Conservation (phyloP, 30 jellyfish, hydroid and myxozoan genomes). For the Pseudorhiza aurosa region DNA sequence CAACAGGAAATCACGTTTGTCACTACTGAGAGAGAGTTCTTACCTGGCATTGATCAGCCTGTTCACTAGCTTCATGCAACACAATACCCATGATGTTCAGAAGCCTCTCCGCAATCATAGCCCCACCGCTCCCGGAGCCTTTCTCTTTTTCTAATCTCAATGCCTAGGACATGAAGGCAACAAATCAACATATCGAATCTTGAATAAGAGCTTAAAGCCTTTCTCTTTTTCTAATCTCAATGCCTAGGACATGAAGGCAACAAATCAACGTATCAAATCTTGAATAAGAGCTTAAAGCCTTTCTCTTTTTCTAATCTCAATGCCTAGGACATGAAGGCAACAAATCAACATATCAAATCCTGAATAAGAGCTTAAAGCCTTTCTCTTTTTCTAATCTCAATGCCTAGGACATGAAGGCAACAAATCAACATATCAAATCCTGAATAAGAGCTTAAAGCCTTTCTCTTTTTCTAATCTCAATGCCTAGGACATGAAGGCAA, state of each 20-base stretch:
- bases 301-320: conserved; percentile 86
- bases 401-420: conserved; percentile 49
- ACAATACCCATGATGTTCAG: conserved; percentile 89
- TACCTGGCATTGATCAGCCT: conserved; percentile 78
- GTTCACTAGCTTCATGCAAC: conserved; percentile 87
- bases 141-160: conserved; percentile 86
- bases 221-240: conserved; percentile 86
- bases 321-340: conserved; percentile 49
- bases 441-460: too few relatives aligned
- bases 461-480: conserved; percentile 83
- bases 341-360: neutral
- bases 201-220: too few relatives aligned
- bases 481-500: conserved; percentile 44
- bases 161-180: conserved; percentile 49
- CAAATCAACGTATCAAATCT: neutral
- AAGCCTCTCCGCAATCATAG: conserved; percentile 88
- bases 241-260: conserved; percentile 49
- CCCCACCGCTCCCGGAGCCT: conserved; percentile 94
- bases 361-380: too few relatives aligned
- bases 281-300: too few relatives aligned
- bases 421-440: neutral
- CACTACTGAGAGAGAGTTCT: neutral
- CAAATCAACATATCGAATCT: neutral
- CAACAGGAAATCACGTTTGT: too few relatives aligned
- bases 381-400: conserved; percentile 86